Base-by-base conservation (phyloP, 2,113 vertebrate genomes). In the Spea multiplicata region DNA sequence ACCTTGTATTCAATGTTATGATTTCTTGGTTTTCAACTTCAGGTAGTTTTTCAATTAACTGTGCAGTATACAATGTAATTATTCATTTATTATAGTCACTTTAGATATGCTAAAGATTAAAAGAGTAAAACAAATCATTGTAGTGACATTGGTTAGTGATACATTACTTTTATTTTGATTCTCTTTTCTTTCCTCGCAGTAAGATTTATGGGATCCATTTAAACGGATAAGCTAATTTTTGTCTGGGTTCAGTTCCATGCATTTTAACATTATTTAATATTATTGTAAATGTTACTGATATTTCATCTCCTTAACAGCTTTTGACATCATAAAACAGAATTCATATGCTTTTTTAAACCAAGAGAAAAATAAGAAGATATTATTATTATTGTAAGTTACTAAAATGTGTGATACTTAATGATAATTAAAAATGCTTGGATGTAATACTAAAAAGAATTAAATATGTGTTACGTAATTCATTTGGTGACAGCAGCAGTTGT, bases 21-120 rank as follows among this genome's bases (percentile, higher is more conserved):
- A 92, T 90, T 93, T 92, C 91, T 93, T 89, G 88, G 89, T 91
- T 92, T 91, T 91, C 89, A 90, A 90, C 88, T 88, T 89, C 81
- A 88, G 88, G 85, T 83, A 82, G 88, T 89, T 90, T 93, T 93
- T 93, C 92, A 92, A 93, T 93, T 92, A 93, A 89, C 87, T 90
- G 81, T 79, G 87, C 87, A 84, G 84, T 88, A 89, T 91, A 90
- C 82, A 44, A 85, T 86, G 86, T 84, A 90, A 92, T 93, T 93
- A 93, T 91, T 92, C 92, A 93, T 93, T 93, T 93, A 92, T 92
- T 92, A 90, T 89, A 91, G 92, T 91, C 91, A 90, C 90, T 88
- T 92, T 92, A 91, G 92, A 93, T 93, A 89, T 78, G 87, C 88
- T 89, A 85, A 89, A 90, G 91, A 93, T 93, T 92, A 91, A 87